Percentiles rank a stretch among this genome's conserved stretches.
Evolutionary conservation across 1,140 invertebrate genomes (phyloP).

Genomic region (Hyposmocoma kahamanoa): DNA sequence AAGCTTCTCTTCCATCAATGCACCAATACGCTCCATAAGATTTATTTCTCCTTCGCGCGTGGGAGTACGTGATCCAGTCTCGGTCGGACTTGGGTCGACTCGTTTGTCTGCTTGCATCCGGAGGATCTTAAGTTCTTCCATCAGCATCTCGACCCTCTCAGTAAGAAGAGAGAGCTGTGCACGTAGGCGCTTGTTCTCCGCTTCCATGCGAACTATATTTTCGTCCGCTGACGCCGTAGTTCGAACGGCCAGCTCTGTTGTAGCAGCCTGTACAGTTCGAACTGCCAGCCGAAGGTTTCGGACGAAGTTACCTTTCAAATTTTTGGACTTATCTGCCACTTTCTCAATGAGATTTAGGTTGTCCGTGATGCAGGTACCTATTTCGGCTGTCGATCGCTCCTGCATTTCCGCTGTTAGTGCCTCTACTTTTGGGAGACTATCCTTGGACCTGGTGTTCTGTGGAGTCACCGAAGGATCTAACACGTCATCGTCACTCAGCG

Average conservation of each 20-base stretch:
- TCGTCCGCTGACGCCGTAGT: background rate
- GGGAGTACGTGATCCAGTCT: too few relatives aligned
- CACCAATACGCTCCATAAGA: too few relatives aligned
- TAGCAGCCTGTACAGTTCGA: background rate
- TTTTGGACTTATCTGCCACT: background rate
- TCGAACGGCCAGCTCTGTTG: background rate
- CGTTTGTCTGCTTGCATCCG: background rate
- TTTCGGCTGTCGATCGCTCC: background rate
- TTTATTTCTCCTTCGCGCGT: too few relatives aligned
- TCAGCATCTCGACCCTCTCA: background rate
- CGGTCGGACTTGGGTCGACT: background rate
- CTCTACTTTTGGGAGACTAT: background rate
- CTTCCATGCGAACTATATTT: background rate
- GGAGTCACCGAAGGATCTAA: background rate
- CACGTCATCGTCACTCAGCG: background rate
- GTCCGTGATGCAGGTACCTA: background rate
- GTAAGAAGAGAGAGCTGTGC: background rate
- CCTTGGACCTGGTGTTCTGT: background rate
- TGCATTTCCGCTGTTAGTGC: background rate
- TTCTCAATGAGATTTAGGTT: background rate
- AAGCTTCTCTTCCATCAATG: too few relatives aligned
- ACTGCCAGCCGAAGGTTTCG: background rate
- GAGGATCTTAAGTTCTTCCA: background rate
- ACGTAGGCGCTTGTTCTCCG: background rate
- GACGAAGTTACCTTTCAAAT: background rate